A percentile compares a stretch with the other conserved stretches of the same genome.
phyloP scores from a whole-genome alignment of 2,113 vertebrate species.

The Melanerpes formicivorus region DNA sequence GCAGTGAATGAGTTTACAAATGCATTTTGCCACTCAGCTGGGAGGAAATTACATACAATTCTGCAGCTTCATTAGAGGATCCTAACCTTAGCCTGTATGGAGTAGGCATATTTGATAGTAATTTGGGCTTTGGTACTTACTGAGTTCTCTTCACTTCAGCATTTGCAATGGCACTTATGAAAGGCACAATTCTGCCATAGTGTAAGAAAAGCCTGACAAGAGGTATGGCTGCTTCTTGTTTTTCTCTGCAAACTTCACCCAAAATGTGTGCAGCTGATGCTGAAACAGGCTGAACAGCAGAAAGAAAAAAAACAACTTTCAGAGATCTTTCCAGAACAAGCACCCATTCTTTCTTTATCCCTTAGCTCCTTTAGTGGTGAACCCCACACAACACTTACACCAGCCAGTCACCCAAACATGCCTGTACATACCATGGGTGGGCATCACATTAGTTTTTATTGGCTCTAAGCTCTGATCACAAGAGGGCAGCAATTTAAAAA shows the following conservation, averaged over 20 bases:
- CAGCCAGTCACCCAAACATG: not conserved
- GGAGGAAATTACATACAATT: not conserved
- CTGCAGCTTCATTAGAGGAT: not conserved
- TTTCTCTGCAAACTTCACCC: conserved; percentile 96
- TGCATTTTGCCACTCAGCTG: not conserved
- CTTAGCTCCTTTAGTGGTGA: not conserved
- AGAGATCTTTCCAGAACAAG: not conserved
- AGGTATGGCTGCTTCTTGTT: conserved; percentile 96
- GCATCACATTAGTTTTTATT: not conserved
- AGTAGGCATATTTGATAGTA: not conserved
- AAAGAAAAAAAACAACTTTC: not conserved
- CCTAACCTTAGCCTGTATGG: not conserved
- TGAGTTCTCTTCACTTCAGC: conserved; percentile 96
- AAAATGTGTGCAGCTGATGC: conserved; percentile 91
- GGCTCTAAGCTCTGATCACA: not conserved
- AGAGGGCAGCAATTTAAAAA: conserved; percentile 61
- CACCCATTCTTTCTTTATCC: not conserved
- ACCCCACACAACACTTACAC: not conserved
- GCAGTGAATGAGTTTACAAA: not conserved
- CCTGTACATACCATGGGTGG: not conserved
- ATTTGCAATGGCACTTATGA: conserved; percentile 93
- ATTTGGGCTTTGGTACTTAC: conserved; percentile 78
- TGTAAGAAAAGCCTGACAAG: conserved; percentile 95
- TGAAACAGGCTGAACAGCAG: conserved; percentile 87
- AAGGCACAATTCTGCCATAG: conserved; percentile 94